Evolutionary conservation across 2,113 vertebrate genomes (phyloP).

Genomic region (Pelodiscus sinensis): DNA sequence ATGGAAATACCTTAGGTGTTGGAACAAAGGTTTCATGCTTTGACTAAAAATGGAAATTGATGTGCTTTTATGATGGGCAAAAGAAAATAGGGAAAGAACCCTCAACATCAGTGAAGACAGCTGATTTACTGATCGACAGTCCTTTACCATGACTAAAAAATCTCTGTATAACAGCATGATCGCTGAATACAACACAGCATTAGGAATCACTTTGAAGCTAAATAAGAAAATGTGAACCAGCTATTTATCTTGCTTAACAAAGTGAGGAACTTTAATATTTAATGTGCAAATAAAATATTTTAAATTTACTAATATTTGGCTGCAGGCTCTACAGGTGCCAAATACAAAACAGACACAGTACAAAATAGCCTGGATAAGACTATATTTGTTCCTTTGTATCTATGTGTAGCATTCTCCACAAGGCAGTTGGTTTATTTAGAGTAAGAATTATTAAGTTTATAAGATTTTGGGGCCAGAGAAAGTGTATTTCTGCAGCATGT

Average conservation of each 20-base stretch:
- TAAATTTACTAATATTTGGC: constrained; percentile 18
- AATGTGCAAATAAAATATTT: constrained; percentile 51
- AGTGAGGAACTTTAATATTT: constrained; percentile 22
- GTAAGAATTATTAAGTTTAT: neutral
- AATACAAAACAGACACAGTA: neutral
- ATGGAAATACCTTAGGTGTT: neutral
- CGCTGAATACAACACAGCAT: neutral
- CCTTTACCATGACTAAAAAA: neutral
- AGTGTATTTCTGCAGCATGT: neutral
- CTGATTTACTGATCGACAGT: constrained; percentile 12
- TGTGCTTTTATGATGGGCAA: neutral
- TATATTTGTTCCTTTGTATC: neutral
- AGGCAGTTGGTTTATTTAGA: too few relatives aligned
- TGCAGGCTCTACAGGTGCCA: neutral
- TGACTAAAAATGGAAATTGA: neutral
- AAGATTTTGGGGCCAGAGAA: neutral
- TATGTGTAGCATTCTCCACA: neutral
- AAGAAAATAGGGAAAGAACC: neutral
- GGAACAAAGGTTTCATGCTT: neutral
- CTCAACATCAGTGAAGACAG: neutral
- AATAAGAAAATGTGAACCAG: constrained; percentile 18
- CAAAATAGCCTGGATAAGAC: neutral
- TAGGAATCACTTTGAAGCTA: constrained; percentile 3
- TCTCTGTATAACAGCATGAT: neutral
- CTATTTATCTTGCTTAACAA: constrained; percentile 43